These are phyloP conservation scores for Phalera bucephala DNA, from an alignment of 2,888 invertebrate genomes.

Conservation along the genomic window DNA sequence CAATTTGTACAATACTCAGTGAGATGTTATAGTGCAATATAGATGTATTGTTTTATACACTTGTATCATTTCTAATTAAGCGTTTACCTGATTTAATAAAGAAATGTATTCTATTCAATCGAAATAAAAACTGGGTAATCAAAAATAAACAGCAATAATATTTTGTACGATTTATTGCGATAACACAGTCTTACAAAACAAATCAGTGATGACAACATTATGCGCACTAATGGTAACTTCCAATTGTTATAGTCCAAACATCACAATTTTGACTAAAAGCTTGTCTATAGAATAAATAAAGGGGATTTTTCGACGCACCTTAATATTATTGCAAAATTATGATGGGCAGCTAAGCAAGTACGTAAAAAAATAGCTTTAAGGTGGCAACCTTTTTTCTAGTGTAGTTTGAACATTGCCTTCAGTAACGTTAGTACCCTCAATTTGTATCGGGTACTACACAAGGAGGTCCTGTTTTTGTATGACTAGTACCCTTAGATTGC, in stretches of 20 bases:
- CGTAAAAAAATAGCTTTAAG: too few species aligned
- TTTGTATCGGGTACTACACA: too few species aligned
- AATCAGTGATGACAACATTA: constrained; percentile 71
- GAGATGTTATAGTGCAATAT: constrained; percentile 83
- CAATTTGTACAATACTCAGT: constrained; percentile 76
- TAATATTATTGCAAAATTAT: too few species aligned
- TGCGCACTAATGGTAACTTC: constrained; percentile 75
- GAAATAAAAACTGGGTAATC: neutral
- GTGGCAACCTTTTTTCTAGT: too few species aligned
- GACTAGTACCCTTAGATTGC: too few species aligned
- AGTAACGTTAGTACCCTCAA: too few species aligned
- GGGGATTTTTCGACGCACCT: constrained; percentile 20
- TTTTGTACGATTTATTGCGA: constrained; percentile 79
- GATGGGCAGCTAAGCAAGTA: too few species aligned
- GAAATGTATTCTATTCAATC: neutral
- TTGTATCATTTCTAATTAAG: constrained; percentile 41
- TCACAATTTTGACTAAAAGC: constrained; percentile 67
- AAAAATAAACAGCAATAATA: too few species aligned
- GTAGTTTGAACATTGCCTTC: too few species aligned
- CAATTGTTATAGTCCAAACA: constrained; percentile 59
- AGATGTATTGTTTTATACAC: constrained; percentile 74
- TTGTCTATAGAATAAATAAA: constrained; percentile 37
- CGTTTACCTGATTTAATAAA: too few species aligned
- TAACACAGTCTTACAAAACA: constrained; percentile 79
- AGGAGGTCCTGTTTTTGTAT: too few species aligned